phyloP scores from a whole-genome alignment of 1,140 invertebrate genomes.

The Zaprionus lachaisei region DNA sequence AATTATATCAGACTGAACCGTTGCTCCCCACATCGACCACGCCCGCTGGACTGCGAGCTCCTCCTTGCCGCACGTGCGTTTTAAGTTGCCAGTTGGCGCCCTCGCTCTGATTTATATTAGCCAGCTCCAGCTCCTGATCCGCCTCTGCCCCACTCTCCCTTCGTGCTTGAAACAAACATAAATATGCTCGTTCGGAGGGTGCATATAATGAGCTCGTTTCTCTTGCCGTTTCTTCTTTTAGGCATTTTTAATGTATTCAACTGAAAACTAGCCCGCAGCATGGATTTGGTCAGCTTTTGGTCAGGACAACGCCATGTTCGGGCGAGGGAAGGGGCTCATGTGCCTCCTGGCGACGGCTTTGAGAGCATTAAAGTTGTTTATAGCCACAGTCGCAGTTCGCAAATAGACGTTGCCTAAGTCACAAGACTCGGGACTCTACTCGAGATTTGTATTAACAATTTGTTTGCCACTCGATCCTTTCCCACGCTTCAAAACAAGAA shows the following conservation, averaged over 20 bases:
- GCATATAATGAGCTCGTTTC: slow-evolving; percentile 55
- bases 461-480: slow-evolving; percentile 20
- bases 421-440: neutral
- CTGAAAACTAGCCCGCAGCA: slow-evolving; percentile 58
- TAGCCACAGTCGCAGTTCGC: slow-evolving; percentile 15
- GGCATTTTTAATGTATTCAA: slow-evolving; percentile 57
- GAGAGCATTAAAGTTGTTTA: slow-evolving; percentile 51
- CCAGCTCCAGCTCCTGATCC: slow-evolving; percentile 8
- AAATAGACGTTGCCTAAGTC: neutral
- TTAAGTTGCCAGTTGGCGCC: slow-evolving; percentile 53
- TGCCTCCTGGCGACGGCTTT: slow-evolving; percentile 38
- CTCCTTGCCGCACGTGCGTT: slow-evolving; percentile 55
- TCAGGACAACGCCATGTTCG: slow-evolving; percentile 18
- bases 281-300: slow-evolving; percentile 51
- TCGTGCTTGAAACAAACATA: slow-evolving; percentile 12
- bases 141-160: neutral
- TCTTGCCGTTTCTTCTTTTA: slow-evolving; percentile 22
- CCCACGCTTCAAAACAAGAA: neutral
- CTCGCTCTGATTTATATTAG: slow-evolving; percentile 55
- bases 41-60: neutral
- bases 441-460: slow-evolving; percentile 25
- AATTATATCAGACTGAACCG: slow-evolving; percentile 64
- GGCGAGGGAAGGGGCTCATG: slow-evolving; percentile 5
- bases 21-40: slow-evolving; percentile 34
- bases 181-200: slow-evolving; percentile 36